Evolutionary conservation across 2,888 invertebrate genomes (phyloP), one percentile per base, ranked within the genome.

Genomic region (Acholoe squamosa): DNA sequence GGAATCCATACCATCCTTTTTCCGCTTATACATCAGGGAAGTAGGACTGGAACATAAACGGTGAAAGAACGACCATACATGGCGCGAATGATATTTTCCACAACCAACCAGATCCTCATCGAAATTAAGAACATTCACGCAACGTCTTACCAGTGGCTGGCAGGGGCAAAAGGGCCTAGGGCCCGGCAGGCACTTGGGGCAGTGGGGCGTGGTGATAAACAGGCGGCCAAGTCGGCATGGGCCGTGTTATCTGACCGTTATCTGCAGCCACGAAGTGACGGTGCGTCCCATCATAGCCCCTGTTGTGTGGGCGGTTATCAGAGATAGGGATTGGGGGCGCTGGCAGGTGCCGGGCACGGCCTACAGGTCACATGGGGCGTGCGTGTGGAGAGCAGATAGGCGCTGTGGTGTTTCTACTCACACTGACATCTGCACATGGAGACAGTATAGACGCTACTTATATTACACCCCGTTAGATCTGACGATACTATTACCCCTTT

Each of bases 351-450:
- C 25, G 71, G 28, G 16, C 28, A 0, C 3, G 28, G 5, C 31
- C n/a, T 14, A 28, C 71, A 71, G 71, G 71, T 71, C 71, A 28
- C n/a, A 71, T 28, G 31, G 28, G 71, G 3, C 71, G 5, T 14
- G 71, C 28, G 71, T 71, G 71, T 71, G 71, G 25, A 14, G 71
- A 28, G 71, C 71, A 71, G 71, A 71, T 71, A 71, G 71, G 14
- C 7, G 28, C 71, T 7, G 12, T 19, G 12, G n/a, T n/a, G 61
- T 61, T 19, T 61, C 61, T 61, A 61, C 61, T 19, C 61, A 61
- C 61, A n/a, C 43, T 61, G 61, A 61, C 61, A 61, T 43, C 43
- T 43, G 5, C 43, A 43, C 43, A 43, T 43, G 43, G 43, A 3
- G 3, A 43, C 10, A 43, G 3, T 43, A 10, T 43, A 43, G 10